These are phyloP conservation scores for Drosophila kanekoi DNA, from an alignment of 2,888 invertebrate species.

Conservation along the genomic window DNA sequence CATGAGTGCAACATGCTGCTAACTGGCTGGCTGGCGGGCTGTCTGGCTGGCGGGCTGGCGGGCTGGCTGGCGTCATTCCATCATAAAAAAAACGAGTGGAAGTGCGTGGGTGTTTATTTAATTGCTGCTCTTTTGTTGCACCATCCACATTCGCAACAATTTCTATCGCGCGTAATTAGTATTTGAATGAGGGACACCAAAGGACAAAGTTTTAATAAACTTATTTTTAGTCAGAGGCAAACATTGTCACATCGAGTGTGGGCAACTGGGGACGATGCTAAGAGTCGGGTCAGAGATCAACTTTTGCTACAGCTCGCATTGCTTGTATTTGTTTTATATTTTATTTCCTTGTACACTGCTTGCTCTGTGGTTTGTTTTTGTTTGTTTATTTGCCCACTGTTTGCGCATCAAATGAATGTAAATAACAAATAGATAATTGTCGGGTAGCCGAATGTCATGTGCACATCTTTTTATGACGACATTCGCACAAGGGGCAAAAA, in stretches of 20 bases:
- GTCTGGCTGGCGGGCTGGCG: slow-evolving; percentile 28
- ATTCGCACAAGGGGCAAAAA: slow-evolving; percentile 30
- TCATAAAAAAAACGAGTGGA: slow-evolving; percentile 4
- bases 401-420: slow-evolving; percentile 54
- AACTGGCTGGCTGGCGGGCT: background rate
- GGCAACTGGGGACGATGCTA: slow-evolving; percentile 11
- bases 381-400: slow-evolving; percentile 53
- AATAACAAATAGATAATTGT: slow-evolving; percentile 54
- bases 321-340: slow-evolving; percentile 13
- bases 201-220: slow-evolving; percentile 67
- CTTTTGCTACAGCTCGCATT: slow-evolving; percentile 16
- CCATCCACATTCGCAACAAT: slow-evolving; percentile 40
- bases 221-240: slow-evolving; percentile 35
- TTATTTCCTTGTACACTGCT: slow-evolving; percentile 17
- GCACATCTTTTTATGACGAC: slow-evolving; percentile 36
- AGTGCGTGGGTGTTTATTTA: slow-evolving; percentile 11
- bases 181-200: slow-evolving; percentile 44
- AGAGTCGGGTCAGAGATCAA: slow-evolving; percentile 26
- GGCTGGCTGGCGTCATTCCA: slow-evolving; percentile 33
- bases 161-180: slow-evolving; percentile 58
- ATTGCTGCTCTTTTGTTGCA: slow-evolving; percentile 40
- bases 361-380: slow-evolving; percentile 23
- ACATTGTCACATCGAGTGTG: background rate
- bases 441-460: slow-evolving; percentile 27
- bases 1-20: slow-evolving; percentile 47